Conservation (phyloP, 1,140 invertebrate species). For the Chrysoperla carnea region DNA sequence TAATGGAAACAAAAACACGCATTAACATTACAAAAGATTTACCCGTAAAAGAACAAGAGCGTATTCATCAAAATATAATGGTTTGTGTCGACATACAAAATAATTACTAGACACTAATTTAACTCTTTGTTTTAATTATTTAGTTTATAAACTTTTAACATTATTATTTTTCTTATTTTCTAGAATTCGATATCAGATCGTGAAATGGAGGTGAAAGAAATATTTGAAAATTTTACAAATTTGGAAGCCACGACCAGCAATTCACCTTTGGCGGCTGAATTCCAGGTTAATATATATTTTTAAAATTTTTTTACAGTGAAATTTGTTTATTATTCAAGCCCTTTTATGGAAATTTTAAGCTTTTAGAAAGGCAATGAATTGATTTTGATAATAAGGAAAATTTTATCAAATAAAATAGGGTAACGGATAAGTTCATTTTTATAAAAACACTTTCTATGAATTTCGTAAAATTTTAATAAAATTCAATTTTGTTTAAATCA, state of each 20-base stretch:
- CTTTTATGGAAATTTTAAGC: too few relatives aligned
- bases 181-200: constrained; percentile 28
- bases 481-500: too few relatives aligned
- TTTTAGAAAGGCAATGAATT: too few relatives aligned
- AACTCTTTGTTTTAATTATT: background rate
- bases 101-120: background rate
- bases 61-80: constrained; percentile 34
- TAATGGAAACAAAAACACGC: constrained; percentile 28
- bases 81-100: constrained; percentile 14
- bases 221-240: constrained; percentile 37
- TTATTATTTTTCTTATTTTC: constrained; percentile 7
- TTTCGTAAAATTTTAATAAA: too few relatives aligned
- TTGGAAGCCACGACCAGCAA: constrained; percentile 30
- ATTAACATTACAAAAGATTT: constrained; percentile 26
- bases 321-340: constrained; percentile 8
- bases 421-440: too few relatives aligned
- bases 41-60: constrained; percentile 24
- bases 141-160: background rate
- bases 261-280: constrained; percentile 24
- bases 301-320: too few relatives aligned
- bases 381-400: too few relatives aligned
- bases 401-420: too few relatives aligned
- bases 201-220: constrained; percentile 35
- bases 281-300: constrained; percentile 19
- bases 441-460: too few relatives aligned